Evolutionary conservation across 1,140 invertebrate genomes (phyloP).

Genomic region (Drosophila cardini): DNA sequence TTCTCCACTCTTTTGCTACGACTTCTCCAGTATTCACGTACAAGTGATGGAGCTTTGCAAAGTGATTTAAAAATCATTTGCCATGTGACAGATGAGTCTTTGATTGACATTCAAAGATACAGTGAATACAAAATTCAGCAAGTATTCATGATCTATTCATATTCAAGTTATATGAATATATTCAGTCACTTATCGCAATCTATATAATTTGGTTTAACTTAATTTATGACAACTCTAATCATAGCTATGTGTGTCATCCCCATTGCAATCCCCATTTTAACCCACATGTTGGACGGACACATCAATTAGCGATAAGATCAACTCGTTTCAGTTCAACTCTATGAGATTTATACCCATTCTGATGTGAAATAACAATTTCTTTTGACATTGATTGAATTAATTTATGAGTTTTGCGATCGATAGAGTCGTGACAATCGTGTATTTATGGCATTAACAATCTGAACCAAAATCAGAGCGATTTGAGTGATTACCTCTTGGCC

Average conservation of each 20-base stretch:
- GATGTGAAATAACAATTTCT: slow-evolving; percentile 62
- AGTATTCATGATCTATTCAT: not conserved
- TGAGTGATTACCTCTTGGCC: slow-evolving; percentile 73
- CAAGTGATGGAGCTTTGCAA: slow-evolving; percentile 41
- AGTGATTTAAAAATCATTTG: slow-evolving; percentile 84
- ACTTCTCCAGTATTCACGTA: slow-evolving; percentile 13
- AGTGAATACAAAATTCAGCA: slow-evolving; percentile 42
- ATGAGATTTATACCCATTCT: slow-evolving; percentile 27
- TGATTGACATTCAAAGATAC: slow-evolving; percentile 70
- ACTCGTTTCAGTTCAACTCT: not conserved
- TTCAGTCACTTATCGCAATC: slow-evolving; percentile 30
- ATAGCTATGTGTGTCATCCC: slow-evolving; percentile 52
- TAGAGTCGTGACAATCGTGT: slow-evolving; percentile 25
- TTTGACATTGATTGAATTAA: slow-evolving; percentile 78
- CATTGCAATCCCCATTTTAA: slow-evolving; percentile 21
- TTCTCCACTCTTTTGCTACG: not conserved
- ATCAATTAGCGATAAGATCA: slow-evolving; percentile 78
- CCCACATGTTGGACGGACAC: slow-evolving; percentile 35
- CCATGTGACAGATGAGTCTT: slow-evolving; percentile 78
- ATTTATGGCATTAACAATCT: slow-evolving; percentile 64
- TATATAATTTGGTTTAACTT: slow-evolving; percentile 36
- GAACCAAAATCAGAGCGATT: slow-evolving; percentile 68
- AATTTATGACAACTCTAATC: slow-evolving; percentile 55
- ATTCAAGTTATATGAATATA: not conserved
- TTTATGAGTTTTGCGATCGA: slow-evolving; percentile 58